phyloP scores from a whole-genome alignment of 37 sponge, comb jelly and placozoan species.

The Mnemiopsis leidyi region DNA sequence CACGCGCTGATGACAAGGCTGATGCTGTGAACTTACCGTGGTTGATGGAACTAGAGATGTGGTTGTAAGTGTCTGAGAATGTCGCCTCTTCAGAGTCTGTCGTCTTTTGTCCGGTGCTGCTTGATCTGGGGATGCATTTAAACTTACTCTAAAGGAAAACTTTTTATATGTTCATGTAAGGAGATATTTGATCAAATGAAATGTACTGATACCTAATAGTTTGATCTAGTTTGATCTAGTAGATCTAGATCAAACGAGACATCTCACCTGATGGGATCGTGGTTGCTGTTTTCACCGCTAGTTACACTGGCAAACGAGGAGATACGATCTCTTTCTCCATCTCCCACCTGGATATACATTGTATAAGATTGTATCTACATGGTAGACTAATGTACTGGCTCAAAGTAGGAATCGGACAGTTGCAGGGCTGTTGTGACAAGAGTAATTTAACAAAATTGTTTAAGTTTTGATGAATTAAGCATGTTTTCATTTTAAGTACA shows the following conservation, averaged over 20 bases:
- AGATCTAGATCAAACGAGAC: neutral
- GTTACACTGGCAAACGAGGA: slow-evolving; percentile 2
- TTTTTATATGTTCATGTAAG: too few species aligned
- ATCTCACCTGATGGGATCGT: slow-evolving; percentile 4
- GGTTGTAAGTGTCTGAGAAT: slow-evolving; percentile 47
- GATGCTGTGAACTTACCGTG: slow-evolving; percentile 10
- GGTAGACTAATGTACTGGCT: too few species aligned
- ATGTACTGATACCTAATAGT: neutral
- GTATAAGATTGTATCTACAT: too few species aligned
- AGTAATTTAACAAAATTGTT: too few species aligned
- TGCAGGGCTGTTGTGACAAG: too few species aligned
- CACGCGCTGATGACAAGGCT: too few species aligned
- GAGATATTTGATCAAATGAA: neutral
- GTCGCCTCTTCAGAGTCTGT: neutral
- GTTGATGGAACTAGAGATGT: slow-evolving; percentile 8
- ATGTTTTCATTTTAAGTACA: too few species aligned
- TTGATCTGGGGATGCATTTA: neutral
- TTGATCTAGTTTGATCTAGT: neutral
- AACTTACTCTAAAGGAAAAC: too few species aligned
- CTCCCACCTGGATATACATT: neutral
- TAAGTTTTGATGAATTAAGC: too few species aligned
- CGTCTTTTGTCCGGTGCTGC: neutral
- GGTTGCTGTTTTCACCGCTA: neutral
- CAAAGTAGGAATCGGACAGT: too few species aligned
- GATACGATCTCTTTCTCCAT: neutral